These are phyloP conservation scores for Drosophila yakuba DNA, from an alignment of 1,140 invertebrate species.

Conservation along the genomic window DNA sequence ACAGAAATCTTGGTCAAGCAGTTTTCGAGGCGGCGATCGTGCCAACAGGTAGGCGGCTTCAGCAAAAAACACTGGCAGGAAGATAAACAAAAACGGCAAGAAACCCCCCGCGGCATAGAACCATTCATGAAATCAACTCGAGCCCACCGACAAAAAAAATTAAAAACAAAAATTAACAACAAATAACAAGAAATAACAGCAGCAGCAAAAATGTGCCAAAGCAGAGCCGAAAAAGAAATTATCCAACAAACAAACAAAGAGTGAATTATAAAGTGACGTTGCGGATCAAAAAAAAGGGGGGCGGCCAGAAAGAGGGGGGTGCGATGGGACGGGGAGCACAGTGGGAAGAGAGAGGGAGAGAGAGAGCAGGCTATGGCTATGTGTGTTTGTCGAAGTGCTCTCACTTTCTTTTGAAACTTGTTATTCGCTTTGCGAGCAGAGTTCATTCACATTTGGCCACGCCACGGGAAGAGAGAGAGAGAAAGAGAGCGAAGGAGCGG, in stretches of 20 bases:
- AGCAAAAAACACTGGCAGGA: conserved; percentile 16
- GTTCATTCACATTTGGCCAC: conserved; percentile 82
- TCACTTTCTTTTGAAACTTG: conserved; percentile 84
- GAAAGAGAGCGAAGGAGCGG: neutral
- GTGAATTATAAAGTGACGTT: conserved; percentile 56
- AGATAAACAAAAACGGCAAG: conserved; percentile 20
- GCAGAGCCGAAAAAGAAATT: conserved; percentile 45
- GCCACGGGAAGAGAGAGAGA: conserved; percentile 22
- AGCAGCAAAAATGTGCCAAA: conserved; percentile 30
- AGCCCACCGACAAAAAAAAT: conserved; percentile 17
- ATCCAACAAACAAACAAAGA: conserved; percentile 67
- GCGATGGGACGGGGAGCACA: neutral
- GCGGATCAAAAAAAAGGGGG: conserved; percentile 31
- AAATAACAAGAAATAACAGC: conserved; percentile 41
- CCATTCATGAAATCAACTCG: conserved; percentile 32
- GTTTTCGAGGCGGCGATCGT: conserved; percentile 39
- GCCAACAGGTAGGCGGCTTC: conserved; percentile 50
- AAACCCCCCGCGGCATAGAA: conserved; percentile 39
- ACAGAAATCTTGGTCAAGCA: conserved; percentile 54
- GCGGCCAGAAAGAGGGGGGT: neutral
- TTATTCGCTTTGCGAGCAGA: conserved; percentile 78
- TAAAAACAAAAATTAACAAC: conserved; percentile 57
- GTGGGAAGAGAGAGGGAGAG: conserved; percentile 9
- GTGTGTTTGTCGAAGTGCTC: conserved; percentile 65
- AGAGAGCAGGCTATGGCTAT: conserved; percentile 30